phyloP scores from a whole-genome alignment of 2,797 vertebrate genomes.

The Diglossa cyanea region DNA sequence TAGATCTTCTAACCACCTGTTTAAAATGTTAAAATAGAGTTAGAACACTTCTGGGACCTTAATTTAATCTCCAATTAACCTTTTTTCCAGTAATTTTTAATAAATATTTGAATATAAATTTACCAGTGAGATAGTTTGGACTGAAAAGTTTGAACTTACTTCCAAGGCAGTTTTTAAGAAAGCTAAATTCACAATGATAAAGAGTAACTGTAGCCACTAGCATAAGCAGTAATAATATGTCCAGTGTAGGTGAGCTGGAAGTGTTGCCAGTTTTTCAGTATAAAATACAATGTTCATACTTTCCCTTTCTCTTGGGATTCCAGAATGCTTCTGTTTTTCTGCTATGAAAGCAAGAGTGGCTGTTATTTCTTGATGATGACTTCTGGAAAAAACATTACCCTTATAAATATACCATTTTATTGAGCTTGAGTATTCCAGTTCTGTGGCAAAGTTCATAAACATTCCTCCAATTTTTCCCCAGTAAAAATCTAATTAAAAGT shows the following conservation, averaged over 20 bases:
- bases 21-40: conserved; percentile 7
- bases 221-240: not conserved
- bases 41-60: not conserved
- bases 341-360: not conserved
- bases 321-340: conserved; percentile 33
- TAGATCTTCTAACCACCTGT: not conserved
- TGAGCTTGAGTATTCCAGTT: conserved; percentile 17
- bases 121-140: not conserved
- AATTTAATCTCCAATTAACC: conserved; percentile 4
- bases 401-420: conserved; percentile 28
- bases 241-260: not conserved
- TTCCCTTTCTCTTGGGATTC: not conserved
- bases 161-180: not conserved
- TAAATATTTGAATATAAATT: conserved; percentile 13
- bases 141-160: not conserved
- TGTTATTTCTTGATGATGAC: conserved; percentile 3
- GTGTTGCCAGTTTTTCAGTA: not conserved
- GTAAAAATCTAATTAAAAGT: not conserved
- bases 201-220: not conserved
- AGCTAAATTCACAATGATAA: not conserved
- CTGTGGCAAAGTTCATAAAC: conserved; percentile 29
- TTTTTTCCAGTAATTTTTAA: conserved; percentile 31
- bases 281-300: conserved; percentile 11
- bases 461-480: not conserved
- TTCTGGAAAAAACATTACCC: conserved; percentile 43